phyloP scores from a whole-genome alignment of 2,113 vertebrate species.

The Chaenocephalus aceratus region DNA sequence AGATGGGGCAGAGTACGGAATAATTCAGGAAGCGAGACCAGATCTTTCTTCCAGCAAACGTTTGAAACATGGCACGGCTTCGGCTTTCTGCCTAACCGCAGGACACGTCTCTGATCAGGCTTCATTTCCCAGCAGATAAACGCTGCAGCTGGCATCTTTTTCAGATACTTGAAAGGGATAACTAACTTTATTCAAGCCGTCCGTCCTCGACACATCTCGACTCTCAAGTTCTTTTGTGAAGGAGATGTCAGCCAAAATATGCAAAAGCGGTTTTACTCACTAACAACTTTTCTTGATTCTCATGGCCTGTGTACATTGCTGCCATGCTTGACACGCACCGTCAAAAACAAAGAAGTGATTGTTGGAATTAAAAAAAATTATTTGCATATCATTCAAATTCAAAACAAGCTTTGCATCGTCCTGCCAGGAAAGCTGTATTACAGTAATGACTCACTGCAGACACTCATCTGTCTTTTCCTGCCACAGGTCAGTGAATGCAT shows the following conservation, averaged over 20 bases:
- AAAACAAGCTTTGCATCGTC: constrained; percentile 4
- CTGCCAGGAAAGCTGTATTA: not conserved
- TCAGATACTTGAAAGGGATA: constrained; percentile 1
- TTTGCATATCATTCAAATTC: constrained; percentile 31
- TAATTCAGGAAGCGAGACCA: not conserved
- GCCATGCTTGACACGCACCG: not conserved
- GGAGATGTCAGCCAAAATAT: not conserved
- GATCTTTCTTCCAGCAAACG: not conserved
- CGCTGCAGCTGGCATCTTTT: constrained; percentile 16
- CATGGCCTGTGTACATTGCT: not conserved
- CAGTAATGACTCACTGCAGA: constrained; percentile 31
- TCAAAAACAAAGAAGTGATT: constrained; percentile 12
- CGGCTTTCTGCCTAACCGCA: not conserved
- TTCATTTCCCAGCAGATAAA: constrained; percentile 9
- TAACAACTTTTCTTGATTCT: not conserved
- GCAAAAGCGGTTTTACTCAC: not conserved
- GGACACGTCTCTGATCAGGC: constrained; percentile 18
- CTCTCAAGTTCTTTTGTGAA: not conserved
- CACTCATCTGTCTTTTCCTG: not conserved
- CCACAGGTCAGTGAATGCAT: constrained; percentile 4
- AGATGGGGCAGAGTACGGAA: not conserved
- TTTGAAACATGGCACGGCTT: not conserved
- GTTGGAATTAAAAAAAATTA: not conserved
- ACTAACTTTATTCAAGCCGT: not conserved
- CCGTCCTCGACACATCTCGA: not conserved